phyloP scores from a whole-genome alignment of 1,140 invertebrate genomes.

The Lepidurus couesii region DNA sequence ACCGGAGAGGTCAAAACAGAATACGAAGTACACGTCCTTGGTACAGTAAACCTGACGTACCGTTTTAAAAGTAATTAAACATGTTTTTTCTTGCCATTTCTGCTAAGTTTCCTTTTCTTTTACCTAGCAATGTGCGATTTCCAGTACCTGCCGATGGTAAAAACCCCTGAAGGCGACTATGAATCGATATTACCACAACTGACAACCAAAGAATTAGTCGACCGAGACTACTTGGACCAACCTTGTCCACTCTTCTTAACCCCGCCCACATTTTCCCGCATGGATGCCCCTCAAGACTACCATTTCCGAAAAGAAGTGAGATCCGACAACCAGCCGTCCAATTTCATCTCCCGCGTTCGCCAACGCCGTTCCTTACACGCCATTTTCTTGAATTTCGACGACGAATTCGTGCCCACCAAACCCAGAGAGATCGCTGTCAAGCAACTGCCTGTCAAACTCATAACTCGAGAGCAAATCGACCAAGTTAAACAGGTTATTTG shows the following conservation, averaged over 20 bases:
- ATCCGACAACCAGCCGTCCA: conserved; percentile 41
- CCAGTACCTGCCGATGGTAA: conserved; percentile 73
- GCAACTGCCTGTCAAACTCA: conserved; percentile 49
- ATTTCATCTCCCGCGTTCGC: conserved; percentile 52
- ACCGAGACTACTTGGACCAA: conserved; percentile 44
- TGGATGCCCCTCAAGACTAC: conserved; percentile 55
- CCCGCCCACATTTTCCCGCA: conserved; percentile 68
- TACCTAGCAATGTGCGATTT: conserved; percentile 76
- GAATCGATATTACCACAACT: conserved; percentile 58
- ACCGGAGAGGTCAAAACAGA: conserved; percentile 35
- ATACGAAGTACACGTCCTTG: conserved; percentile 54
- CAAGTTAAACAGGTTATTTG: conserved; percentile 47
- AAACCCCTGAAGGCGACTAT: conserved; percentile 53
- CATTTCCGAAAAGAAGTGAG: conserved; percentile 44
- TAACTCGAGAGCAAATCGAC: conserved; percentile 46
- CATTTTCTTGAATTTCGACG: conserved; percentile 52
- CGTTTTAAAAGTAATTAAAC: conserved; percentile 61
- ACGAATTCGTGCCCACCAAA: conserved; percentile 49
- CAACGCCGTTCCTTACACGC: conserved; percentile 52
- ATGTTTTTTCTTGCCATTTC: background rate
- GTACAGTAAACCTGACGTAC: conserved; percentile 60
- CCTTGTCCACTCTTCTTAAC: conserved; percentile 62
- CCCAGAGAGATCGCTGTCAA: conserved; percentile 50
- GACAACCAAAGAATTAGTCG: conserved; percentile 38
- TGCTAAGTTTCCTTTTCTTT: conserved; percentile 29